Conservation (phyloP, 2,888 invertebrate species). For the Eupeodes latifasciatus region DNA sequence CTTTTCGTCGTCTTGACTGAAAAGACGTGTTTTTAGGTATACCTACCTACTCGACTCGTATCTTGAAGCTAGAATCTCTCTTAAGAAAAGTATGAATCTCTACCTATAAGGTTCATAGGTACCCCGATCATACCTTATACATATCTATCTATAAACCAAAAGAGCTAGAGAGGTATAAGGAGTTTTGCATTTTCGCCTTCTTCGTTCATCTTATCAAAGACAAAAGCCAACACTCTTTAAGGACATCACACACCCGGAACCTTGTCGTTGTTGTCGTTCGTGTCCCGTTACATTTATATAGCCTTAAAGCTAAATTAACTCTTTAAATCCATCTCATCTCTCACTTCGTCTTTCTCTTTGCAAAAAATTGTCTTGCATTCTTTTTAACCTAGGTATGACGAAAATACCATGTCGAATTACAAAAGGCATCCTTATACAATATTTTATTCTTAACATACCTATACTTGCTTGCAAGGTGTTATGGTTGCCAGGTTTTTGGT, state of each 20-base stretch:
- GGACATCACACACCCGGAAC: constrained; percentile 6
- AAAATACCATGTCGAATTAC: constrained; percentile 33
- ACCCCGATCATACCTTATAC: no score
- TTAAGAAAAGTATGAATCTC: constrained; percentile 47
- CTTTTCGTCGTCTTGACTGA: constrained; percentile 14
- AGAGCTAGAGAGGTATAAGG: background rate
- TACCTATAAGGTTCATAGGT: no score
- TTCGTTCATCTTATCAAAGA: background rate
- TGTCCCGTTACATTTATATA: constrained; percentile 34
- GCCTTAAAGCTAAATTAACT: constrained; percentile 72
- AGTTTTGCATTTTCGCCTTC: constrained; percentile 41
- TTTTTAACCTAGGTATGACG: background rate
- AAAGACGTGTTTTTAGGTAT: constrained; percentile 19
- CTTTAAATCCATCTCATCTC: constrained; percentile 60
- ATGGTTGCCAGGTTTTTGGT: constrained; percentile 26
- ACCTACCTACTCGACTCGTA: background rate
- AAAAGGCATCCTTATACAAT: constrained; percentile 26
- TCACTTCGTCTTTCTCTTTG: background rate
- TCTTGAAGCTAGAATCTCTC: constrained; percentile 45
- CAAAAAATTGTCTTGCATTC: constrained; percentile 22
- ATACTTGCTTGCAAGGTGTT: background rate
- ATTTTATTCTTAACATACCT: background rate
- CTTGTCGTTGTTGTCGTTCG: background rate
- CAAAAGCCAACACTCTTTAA: constrained; percentile 49
- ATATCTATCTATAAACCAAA: no score